Conservation (phyloP, 2,113 vertebrate genomes). For the Coryphaenoides rupestris region DNA sequence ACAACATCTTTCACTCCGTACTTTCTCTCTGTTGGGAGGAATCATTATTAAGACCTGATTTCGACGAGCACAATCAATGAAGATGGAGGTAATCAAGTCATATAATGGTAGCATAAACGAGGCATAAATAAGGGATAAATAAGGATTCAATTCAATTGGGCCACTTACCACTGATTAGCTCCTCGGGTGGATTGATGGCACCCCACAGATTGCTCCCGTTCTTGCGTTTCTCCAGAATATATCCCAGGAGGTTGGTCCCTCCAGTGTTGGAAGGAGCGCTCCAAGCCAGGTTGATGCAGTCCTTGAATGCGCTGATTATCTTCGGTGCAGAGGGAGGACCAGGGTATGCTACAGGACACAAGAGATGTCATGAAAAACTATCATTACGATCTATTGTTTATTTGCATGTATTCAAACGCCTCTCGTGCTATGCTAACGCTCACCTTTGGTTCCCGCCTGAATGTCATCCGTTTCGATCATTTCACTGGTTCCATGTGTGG, state of each 20-base stretch:
- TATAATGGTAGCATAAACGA: background rate
- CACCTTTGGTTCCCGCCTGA: conserved; percentile 81
- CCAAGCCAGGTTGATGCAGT: conserved; percentile 79
- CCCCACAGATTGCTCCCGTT: conserved; percentile 79
- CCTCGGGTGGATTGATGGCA: conserved; percentile 57
- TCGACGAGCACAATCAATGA: too few species aligned
- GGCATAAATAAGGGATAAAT: background rate
- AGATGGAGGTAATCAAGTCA: too few species aligned
- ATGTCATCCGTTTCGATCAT: conserved; percentile 80
- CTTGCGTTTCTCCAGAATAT: conserved; percentile 82
- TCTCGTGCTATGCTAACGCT: conserved; percentile 8
- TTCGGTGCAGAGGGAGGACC: conserved; percentile 74
- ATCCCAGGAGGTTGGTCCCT: conserved; percentile 75
- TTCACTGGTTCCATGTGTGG: conserved; percentile 72
- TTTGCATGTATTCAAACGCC: too few species aligned
- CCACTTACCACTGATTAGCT: conserved; percentile 57
- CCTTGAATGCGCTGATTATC: conserved; percentile 74
- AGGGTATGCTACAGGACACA: conserved; percentile 70
- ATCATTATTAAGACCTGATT: background rate
- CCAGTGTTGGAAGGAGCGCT: conserved; percentile 70
- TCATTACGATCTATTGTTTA: too few species aligned
- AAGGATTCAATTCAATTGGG: background rate
- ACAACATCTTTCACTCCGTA: conserved; percentile 71
- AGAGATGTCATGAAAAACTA: too few species aligned
- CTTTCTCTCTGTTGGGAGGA: conserved; percentile 67